These are phyloP conservation scores for Galbula dea DNA, from an alignment of 2,113 vertebrate species.

Conservation along the genomic window DNA sequence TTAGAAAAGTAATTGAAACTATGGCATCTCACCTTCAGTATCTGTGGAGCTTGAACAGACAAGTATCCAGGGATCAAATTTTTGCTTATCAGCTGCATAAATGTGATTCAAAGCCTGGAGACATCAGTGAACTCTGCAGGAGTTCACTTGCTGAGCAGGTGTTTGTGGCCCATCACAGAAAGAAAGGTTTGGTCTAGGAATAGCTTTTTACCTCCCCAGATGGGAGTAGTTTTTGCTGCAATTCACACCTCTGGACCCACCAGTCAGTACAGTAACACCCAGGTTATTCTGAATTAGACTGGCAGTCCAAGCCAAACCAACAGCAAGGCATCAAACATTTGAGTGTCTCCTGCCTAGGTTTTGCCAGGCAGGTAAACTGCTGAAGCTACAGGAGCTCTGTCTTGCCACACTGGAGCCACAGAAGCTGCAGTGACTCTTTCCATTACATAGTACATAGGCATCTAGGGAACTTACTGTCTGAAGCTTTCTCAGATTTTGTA, in stretches of 20 bases:
- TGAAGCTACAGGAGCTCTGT: background rate
- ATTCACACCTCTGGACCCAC: background rate
- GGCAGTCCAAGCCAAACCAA: background rate
- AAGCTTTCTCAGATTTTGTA: background rate
- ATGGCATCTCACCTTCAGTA: background rate
- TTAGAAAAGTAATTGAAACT: slow-evolving; percentile 37
- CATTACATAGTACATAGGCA: accelerated
- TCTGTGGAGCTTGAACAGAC: background rate
- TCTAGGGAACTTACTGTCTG: background rate
- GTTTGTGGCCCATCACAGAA: background rate
- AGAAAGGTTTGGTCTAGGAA: background rate
- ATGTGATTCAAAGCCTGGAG: slow-evolving; percentile 11
- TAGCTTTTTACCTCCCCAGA: background rate
- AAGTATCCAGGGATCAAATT: background rate
- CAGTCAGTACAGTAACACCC: background rate
- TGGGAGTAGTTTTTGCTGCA: background rate
- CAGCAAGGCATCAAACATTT: background rate
- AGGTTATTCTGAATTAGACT: background rate
- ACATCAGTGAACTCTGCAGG: background rate
- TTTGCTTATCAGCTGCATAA: background rate
- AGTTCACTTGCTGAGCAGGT: background rate
- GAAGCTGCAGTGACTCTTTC: background rate
- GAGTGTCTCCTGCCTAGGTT: background rate
- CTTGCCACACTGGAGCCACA: background rate
- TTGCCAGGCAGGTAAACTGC: background rate